phyloP scores from a whole-genome alignment of 2,797 vertebrate species.

The Falco rusticolus region DNA sequence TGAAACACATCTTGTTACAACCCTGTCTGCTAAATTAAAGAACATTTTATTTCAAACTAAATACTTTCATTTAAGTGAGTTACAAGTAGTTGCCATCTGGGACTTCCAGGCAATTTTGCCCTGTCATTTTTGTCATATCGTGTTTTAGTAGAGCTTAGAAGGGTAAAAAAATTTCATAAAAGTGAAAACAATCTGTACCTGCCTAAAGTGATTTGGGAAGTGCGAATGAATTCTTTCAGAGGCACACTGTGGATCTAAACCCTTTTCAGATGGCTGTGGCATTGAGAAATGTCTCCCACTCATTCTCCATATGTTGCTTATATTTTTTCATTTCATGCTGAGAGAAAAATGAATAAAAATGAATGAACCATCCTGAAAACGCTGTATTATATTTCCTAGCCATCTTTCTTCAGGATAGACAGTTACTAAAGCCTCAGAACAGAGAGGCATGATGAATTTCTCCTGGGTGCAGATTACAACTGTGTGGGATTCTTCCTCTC shows the following conservation, averaged over 20 bases:
- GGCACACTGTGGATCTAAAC: neutral
- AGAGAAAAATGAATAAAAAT: constrained; percentile 33
- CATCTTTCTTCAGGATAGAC: neutral
- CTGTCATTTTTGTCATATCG: neutral
- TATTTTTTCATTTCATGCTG: neutral
- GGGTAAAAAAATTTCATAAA: neutral
- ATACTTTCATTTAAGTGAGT: neutral
- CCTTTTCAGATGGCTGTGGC: neutral
- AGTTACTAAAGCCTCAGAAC: neutral
- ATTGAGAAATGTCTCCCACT: neutral
- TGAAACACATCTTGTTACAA: neutral
- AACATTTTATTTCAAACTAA: neutral
- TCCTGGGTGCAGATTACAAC: neutral
- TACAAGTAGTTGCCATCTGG: neutral
- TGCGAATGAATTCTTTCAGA: neutral
- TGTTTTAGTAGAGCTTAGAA: neutral
- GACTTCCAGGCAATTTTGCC: neutral
- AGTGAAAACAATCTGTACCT: neutral
- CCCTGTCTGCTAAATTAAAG: neutral
- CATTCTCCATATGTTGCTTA: neutral
- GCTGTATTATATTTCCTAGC: neutral
- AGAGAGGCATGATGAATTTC: neutral
- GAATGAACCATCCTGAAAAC: neutral
- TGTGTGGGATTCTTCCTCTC: fast-evolving
- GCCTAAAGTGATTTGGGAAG: neutral